phyloP scores from a whole-genome alignment of 2,888 invertebrate genomes.

The Adineta ricciae region DNA sequence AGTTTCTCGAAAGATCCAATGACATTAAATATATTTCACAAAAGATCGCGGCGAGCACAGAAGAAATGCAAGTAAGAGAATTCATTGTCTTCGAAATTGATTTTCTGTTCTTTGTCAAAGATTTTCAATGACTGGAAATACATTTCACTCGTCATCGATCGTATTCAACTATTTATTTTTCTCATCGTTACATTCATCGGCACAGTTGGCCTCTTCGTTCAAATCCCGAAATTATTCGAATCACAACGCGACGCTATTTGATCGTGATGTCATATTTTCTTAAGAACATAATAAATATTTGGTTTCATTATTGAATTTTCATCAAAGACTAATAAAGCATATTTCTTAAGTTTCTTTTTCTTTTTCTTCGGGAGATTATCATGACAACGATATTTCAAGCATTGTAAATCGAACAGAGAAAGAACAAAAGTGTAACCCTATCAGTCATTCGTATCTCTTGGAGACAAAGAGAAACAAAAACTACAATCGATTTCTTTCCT shows the following conservation, averaged over 20 bases:
- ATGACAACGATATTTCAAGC: background rate
- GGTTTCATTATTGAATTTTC: background rate
- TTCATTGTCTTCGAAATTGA: no score
- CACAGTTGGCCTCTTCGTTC: conserved; percentile 87
- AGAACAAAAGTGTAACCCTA: background rate
- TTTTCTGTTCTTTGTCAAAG: conserved; percentile 57
- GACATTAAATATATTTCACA: background rate
- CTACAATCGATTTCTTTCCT: background rate
- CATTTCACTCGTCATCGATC: conserved; percentile 93
- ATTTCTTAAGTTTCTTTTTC: background rate
- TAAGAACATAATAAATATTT: background rate
- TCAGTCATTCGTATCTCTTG: background rate
- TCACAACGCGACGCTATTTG: background rate
- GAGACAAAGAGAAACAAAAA: background rate
- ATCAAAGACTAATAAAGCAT: background rate
- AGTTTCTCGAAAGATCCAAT: background rate
- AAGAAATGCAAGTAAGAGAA: background rate
- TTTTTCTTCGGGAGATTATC: background rate
- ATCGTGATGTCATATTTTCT: no score
- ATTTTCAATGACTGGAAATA: conserved; percentile 97
- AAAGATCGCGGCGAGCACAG: background rate
- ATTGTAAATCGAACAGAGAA: background rate
- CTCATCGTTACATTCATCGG: conserved; percentile 88
- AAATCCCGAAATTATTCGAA: conserved; percentile 61
- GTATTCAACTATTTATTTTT: conserved; percentile 85